Evolutionary conservation across 2,888 invertebrate genomes (phyloP), one percentile per base, ranked within the genome.

Genomic region (Caenorhabditis sp.): DNA sequence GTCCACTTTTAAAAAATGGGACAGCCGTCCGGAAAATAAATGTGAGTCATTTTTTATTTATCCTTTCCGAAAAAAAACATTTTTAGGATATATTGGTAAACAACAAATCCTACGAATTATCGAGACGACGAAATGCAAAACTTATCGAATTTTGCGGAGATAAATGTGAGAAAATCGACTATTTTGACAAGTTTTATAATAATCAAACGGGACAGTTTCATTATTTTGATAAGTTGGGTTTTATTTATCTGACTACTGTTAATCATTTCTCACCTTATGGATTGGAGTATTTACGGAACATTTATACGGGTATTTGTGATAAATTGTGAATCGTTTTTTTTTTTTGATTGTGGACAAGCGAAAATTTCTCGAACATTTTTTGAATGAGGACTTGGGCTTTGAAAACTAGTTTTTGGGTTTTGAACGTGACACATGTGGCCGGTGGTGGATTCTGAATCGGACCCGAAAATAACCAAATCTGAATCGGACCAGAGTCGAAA

Each of bases 191-290:
- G 4, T 51, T 51, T 23, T 51, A 51, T 23, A 51, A 51, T 12
- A 51, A 51, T 23, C 10, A 19, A 21, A 51, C 51, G 1, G 21
- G 12, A 23, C 51, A 23, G 21, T 51, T 51, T 21, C 51, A 23
- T 23, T 51, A 21, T 51, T 51, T 51, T 51, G 51, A 51, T 19
- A 23, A 51, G 19, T 5, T 3, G 19, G 51, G 62, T 31, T 31
- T 62, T 4, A n/a, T 24, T 12, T 62, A 54, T 24, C 1, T 62
- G 4, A 62, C 54, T 1, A 24, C 37, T 24, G 62, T 37, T 14
- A 31, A 51, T 14, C 62, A 62, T 62, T 55, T 62, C 14, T 51
- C 37, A 21, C 55, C 55, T 36, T 51, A 62, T 37, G 62, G 62
- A 17, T 37, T 62, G 23, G 62, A 62, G 24, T 24, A 54, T 17